Conservation (phyloP, 2,797 vertebrate genomes). For the Loris lydekkerianus region DNA sequence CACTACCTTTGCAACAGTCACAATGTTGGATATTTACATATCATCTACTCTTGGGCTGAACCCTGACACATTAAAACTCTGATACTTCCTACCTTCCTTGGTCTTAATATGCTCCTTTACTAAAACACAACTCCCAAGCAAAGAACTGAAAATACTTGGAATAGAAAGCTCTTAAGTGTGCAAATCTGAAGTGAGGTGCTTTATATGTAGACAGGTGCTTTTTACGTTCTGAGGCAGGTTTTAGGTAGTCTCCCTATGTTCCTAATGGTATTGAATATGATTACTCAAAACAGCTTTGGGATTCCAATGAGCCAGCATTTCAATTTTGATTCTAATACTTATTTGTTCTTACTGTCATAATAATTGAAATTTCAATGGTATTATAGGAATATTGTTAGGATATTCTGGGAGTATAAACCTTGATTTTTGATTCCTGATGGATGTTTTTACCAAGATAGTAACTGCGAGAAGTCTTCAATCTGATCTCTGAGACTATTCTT, state of each 20-base stretch:
- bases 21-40: not conserved
- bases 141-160: not conserved
- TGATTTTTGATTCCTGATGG: not conserved
- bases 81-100: not conserved
- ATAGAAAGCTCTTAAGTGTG: not conserved
- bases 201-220: accelerated
- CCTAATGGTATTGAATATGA: not conserved
- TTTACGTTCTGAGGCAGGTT: not conserved
- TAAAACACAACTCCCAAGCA: not conserved
- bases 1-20: not conserved
- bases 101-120: not conserved
- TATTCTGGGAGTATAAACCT: not conserved
- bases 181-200: not conserved
- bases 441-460: not conserved
- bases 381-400: not conserved
- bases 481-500: not conserved
- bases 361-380: not conserved
- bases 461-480: not conserved
- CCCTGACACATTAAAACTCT: not conserved
- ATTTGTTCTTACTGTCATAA: not conserved
- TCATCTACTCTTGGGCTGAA: accelerated
- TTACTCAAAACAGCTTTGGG: not conserved
- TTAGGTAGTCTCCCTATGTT: not conserved
- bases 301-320: not conserved
- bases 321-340: not conserved